Evolutionary conservation across 2,797 vertebrate species (phyloP).

Genomic region (Phaenicophaeus curvirostris): DNA sequence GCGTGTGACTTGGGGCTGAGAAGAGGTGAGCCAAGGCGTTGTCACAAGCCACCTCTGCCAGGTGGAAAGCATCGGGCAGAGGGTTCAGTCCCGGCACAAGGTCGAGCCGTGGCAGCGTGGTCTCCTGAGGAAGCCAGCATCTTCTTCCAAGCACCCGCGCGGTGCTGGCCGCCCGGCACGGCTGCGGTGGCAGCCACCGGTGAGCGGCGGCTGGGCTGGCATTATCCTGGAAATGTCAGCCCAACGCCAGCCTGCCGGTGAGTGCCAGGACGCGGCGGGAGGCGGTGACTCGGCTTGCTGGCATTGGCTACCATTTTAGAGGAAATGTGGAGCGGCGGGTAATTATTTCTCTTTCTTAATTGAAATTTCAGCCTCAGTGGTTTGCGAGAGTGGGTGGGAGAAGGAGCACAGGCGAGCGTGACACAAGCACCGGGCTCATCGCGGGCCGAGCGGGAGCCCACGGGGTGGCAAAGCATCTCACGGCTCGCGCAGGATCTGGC

Average conservation of each 20-base stretch:
- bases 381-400: slow-evolving; percentile 41
- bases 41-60: not conserved
- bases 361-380: slow-evolving; percentile 79
- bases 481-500: not conserved
- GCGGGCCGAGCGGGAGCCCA: not conserved
- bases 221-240: slow-evolving; percentile 53
- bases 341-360: slow-evolving; percentile 78
- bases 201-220: not conserved
- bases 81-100: not conserved
- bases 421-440: not conserved
- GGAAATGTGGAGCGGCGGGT: slow-evolving; percentile 49
- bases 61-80: rapidly evolving
- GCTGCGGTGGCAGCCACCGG: not conserved
- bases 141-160: not conserved
- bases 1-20: not conserved
- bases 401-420: slow-evolving; percentile 34
- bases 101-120: rapidly evolving
- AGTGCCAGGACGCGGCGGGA: slow-evolving; percentile 26
- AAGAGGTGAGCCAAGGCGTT: not conserved
- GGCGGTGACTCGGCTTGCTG: slow-evolving; percentile 31
- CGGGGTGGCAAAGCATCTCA: slow-evolving; percentile 38
- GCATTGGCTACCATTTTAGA: slow-evolving; percentile 64
- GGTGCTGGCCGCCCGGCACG: not conserved
- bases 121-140: not conserved
- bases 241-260: not conserved